A percentile compares a stretch with the other conserved stretches of the same genome.
These are phyloP conservation scores for Drosophila fungiperda DNA, from an alignment of 2,888 invertebrate species.

Conservation along the genomic window DNA sequence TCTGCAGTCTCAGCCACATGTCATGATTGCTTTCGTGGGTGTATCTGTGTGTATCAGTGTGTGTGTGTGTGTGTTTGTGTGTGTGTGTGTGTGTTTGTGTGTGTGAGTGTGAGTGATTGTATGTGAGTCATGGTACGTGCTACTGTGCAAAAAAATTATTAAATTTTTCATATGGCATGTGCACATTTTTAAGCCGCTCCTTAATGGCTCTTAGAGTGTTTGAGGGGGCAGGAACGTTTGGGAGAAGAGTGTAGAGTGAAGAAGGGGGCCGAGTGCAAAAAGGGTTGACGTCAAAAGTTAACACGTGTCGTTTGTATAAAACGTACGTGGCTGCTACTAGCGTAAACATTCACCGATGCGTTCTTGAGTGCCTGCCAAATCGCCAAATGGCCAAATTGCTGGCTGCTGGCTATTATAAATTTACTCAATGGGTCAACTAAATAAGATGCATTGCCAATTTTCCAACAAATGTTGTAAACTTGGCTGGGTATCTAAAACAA, in stretches of 20 bases:
- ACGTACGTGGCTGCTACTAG: constrained; percentile 66
- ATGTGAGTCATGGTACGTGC: constrained; percentile 75
- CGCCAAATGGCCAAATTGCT: constrained; percentile 23
- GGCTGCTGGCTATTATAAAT: constrained; percentile 26
- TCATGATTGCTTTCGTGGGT: constrained; percentile 70
- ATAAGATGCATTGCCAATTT: constrained; percentile 53
- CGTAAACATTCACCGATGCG: constrained; percentile 66
- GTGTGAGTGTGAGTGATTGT: constrained; percentile 23
- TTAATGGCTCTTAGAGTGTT: constrained; percentile 38
- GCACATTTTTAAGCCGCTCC: constrained; percentile 51
- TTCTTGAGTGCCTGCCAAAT: constrained; percentile 72
- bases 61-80: constrained; percentile 33
- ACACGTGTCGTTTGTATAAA: constrained; percentile 53
- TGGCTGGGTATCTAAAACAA: constrained; percentile 14
- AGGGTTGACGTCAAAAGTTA: constrained; percentile 34
- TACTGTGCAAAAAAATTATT: constrained; percentile 74
- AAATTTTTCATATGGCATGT: constrained; percentile 67
- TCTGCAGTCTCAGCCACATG: constrained; percentile 76
- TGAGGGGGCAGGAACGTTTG: background rate
- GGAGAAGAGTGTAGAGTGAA: too few species aligned
- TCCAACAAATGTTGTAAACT: constrained; percentile 39
- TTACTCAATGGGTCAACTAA: constrained; percentile 50
- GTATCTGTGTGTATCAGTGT: constrained; percentile 23
- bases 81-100: constrained; percentile 44
- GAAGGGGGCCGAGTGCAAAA: background rate